A percentile compares a stretch with the other conserved stretches of the same genome.
phyloP scores from a whole-genome alignment of 2,888 invertebrate species.

The Rhaphigaster nebulosa region DNA sequence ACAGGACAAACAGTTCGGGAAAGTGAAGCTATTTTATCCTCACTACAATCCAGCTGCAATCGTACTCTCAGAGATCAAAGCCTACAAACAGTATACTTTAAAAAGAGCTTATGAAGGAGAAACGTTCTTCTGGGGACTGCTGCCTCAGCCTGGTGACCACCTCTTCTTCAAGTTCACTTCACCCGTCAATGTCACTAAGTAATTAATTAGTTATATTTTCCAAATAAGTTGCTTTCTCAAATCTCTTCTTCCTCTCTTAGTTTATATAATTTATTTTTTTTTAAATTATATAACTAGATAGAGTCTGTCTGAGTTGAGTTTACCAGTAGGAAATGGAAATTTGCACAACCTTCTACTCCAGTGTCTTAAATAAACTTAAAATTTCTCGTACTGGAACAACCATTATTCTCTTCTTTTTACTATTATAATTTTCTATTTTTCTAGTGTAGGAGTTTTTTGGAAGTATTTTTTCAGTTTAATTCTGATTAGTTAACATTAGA shows the following conservation, averaged over 20 bases:
- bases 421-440: too few species aligned
- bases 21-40: conserved; percentile 82
- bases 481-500: too few species aligned
- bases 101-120: conserved; percentile 88
- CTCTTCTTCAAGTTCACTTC: conserved; percentile 84
- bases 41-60: conserved; percentile 83
- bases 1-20: conserved; percentile 91
- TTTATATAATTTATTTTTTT: too few species aligned
- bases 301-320: too few species aligned
- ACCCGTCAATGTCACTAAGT: conserved; percentile 70
- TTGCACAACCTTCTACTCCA: too few species aligned
- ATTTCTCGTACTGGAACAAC: too few species aligned
- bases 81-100: conserved; percentile 84
- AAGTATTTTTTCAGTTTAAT: too few species aligned
- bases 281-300: too few species aligned
- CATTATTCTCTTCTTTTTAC: too few species aligned
- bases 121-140: conserved; percentile 91
- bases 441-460: too few species aligned
- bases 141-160: conserved; percentile 86
- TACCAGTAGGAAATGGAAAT: too few species aligned
- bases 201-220: not conserved
- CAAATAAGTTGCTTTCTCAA: not conserved
- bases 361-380: too few species aligned
- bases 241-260: not conserved
- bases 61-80: conserved; percentile 81